Conservation (phyloP, 92 coral and sea anemone species). For the Porites lobata region DNA sequence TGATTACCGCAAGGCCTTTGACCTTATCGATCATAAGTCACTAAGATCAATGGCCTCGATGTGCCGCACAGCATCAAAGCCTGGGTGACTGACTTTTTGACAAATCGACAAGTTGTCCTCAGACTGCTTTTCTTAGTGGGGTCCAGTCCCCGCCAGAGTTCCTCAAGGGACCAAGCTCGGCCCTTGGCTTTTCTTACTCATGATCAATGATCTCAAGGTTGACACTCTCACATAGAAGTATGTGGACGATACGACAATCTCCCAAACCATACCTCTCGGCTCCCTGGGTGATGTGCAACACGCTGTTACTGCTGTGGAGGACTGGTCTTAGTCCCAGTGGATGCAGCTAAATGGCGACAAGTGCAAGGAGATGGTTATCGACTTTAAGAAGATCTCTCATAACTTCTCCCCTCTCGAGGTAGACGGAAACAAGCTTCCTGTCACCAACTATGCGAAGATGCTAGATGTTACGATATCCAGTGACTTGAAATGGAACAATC, state of each 20-base stretch:
- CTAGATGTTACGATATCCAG: no score
- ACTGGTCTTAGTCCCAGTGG: constrained; percentile 3
- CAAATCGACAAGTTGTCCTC: not conserved
- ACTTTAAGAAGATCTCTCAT: not conserved
- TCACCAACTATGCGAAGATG: no score
- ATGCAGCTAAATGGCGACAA: not conserved
- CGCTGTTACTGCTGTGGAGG: not conserved
- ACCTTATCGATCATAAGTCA: constrained; percentile 12
- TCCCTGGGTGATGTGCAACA: not conserved
- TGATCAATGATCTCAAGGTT: not conserved
- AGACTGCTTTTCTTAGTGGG: not conserved
- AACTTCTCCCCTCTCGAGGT: no score
- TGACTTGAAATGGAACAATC: no score
- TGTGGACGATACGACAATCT: not conserved
- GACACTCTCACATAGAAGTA: not conserved
- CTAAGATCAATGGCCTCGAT: constrained; percentile 10
- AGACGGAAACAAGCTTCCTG: no score
- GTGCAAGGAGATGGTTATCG: no score
- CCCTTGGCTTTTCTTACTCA: not conserved
- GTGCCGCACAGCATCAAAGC: not conserved
- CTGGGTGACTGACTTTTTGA: constrained; percentile 1
- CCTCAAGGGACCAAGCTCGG: not conserved
- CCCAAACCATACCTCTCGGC: constrained; percentile 11
- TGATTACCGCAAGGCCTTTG: not conserved
- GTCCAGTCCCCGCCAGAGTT: not conserved